phyloP scores from a whole-genome alignment of 92 coral and sea anemone genomes.

The Zoanthus sansibaricus region DNA sequence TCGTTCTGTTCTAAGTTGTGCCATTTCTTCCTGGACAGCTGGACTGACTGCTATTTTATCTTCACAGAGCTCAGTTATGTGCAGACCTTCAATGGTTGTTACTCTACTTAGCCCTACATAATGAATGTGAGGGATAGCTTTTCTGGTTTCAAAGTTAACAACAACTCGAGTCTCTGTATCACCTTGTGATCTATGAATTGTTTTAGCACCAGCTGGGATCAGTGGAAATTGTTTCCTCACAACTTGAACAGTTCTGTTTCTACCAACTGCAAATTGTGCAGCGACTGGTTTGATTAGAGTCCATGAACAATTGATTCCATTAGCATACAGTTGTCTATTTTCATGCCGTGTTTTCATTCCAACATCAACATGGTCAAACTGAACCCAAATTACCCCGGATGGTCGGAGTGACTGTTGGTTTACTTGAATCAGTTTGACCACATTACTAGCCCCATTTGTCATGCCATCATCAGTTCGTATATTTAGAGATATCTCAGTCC shows the following conservation, averaged over 20 bases:
- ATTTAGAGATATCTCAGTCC: constrained; percentile 69
- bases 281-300: constrained; percentile 2
- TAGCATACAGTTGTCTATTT: constrained; percentile 6
- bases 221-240: constrained; percentile 5
- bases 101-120: constrained; percentile 7
- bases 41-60: constrained; percentile 8
- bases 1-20: constrained; percentile 5
- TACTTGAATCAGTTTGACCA: constrained; percentile 4
- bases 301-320: neutral
- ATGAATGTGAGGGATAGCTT: constrained; percentile 8
- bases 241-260: constrained; percentile 7
- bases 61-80: constrained; percentile 8
- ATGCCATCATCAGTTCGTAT: constrained; percentile 9
- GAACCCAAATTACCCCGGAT: constrained; percentile 9
- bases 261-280: constrained; percentile 5
- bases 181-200: too few species aligned
- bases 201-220: neutral
- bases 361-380: constrained; percentile 7
- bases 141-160: constrained; percentile 6
- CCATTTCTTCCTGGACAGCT: constrained; percentile 6
- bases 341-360: constrained; percentile 9
- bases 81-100: neutral
- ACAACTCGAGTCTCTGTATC: neutral
- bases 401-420: constrained; percentile 7
- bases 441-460: neutral